phyloP scores from a whole-genome alignment of 1,140 invertebrate genomes.

The Drosophila yakuba region DNA sequence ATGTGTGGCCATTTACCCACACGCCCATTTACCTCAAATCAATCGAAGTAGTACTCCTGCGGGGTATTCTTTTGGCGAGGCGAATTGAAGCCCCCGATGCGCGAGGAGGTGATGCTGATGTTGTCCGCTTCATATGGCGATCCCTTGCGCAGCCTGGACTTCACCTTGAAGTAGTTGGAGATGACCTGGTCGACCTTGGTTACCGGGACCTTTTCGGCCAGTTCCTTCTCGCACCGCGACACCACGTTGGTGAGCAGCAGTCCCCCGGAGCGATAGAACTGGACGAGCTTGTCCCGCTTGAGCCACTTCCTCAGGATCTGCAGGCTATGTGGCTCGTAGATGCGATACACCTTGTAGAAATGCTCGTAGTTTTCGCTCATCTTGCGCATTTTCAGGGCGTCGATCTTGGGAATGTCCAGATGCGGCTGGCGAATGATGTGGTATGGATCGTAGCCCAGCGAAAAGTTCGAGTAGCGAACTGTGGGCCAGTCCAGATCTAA shows the following conservation, averaged over 20 bases:
- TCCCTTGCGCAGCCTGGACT: constrained; percentile 48
- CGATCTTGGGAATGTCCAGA: constrained; percentile 59
- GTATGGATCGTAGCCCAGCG: constrained; percentile 64
- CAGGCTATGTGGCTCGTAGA: constrained; percentile 42
- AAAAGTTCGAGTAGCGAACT: constrained; percentile 64
- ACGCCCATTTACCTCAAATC: neutral
- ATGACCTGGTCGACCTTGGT: constrained; percentile 54
- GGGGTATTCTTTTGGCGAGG: neutral
- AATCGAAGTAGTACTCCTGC: constrained; percentile 27
- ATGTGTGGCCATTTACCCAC: no score
- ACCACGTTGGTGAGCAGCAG: constrained; percentile 57
- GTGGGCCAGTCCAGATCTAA: constrained; percentile 64
- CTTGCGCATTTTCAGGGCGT: constrained; percentile 37
- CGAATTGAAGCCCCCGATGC: neutral
- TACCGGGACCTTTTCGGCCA: constrained; percentile 18
- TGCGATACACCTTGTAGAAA: constrained; percentile 57
- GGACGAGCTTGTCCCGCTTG: constrained; percentile 56
- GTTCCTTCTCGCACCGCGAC: constrained; percentile 52
- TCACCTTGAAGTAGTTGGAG: constrained; percentile 57
- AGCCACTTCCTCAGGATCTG: constrained; percentile 53
- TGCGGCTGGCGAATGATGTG: constrained; percentile 63
- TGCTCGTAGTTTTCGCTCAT: constrained; percentile 53
- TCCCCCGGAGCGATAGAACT: constrained; percentile 64
- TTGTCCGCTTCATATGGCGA: constrained; percentile 1
- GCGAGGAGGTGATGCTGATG: constrained; percentile 4